phyloP scores from a whole-genome alignment of 2,888 invertebrate genomes.

The Cataglyphis albicans region DNA sequence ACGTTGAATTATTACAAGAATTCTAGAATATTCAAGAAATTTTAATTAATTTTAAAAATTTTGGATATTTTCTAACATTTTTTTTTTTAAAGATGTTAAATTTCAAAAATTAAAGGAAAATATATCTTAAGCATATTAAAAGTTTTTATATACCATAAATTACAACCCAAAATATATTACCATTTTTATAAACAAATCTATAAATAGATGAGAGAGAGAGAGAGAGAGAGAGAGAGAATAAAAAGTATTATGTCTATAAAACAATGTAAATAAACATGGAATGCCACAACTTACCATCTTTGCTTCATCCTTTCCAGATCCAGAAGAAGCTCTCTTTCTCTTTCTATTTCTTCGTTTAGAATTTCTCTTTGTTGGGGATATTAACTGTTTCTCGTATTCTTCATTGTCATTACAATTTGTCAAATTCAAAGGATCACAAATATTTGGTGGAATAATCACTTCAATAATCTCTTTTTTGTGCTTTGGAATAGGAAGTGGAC shows the following conservation, averaged over 20 bases:
- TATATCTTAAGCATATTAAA: neutral
- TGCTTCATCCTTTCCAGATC: conserved; percentile 86
- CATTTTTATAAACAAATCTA: neutral
- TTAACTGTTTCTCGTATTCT: conserved; percentile 93
- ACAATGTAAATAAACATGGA: neutral
- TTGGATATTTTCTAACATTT: neutral
- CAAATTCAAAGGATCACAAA: conserved; percentile 96
- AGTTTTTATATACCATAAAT: neutral
- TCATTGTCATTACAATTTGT: conserved; percentile 90
- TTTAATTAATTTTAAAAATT: neutral
- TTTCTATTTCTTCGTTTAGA: conserved; percentile 90
- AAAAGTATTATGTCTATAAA: neutral
- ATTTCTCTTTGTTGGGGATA: conserved; percentile 89
- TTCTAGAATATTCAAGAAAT: neutral
- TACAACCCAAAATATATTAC: neutral
- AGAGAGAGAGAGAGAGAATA: neutral
- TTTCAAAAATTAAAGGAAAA: neutral
- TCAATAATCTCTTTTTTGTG: conserved; percentile 93
- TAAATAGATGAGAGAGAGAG: neutral
- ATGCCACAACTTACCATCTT: conserved; percentile 21
- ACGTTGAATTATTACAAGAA: neutral
- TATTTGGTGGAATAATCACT: conserved; percentile 96
- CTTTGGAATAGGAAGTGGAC: conserved; percentile 95
- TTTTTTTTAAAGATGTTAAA: neutral
- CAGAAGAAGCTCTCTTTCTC: conserved; percentile 88